Evolutionary conservation across 2,113 vertebrate species (phyloP).

Genomic region (Phycodurus eques): DNA sequence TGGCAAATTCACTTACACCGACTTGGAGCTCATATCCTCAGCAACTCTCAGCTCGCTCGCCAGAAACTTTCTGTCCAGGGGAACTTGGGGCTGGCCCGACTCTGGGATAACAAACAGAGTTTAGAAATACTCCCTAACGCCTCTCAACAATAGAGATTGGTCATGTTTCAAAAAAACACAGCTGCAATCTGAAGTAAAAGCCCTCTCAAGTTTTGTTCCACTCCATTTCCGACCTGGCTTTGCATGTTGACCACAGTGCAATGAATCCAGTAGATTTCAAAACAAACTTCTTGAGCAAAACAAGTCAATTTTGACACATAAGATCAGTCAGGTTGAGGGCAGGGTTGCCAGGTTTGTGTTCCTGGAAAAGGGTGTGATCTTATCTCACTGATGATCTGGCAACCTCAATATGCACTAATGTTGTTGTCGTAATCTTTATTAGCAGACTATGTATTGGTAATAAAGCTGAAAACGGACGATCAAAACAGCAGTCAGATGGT

Average conservation of each 20-base stretch:
- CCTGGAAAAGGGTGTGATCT: neutral
- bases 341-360: neutral
- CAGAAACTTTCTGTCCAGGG: slow-evolving; percentile 89
- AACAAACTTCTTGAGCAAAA: neutral
- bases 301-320: neutral
- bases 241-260: neutral
- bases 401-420: no score
- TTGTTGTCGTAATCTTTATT: no score
- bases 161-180: slow-evolving; percentile 5
- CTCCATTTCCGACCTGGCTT: slow-evolving; percentile 2
- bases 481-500: no score
- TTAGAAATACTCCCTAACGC: slow-evolving; percentile 2
- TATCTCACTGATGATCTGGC: no score
- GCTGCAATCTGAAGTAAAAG: slow-evolving; percentile 9
- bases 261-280: neutral
- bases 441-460: no score
- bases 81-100: slow-evolving; percentile 84
- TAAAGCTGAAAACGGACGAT: no score
- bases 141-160: slow-evolving; percentile 5
- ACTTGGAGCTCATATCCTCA: slow-evolving; percentile 81
- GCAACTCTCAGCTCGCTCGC: slow-evolving; percentile 83
- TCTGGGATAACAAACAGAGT: slow-evolving; percentile 75
- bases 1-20: slow-evolving; percentile 78
- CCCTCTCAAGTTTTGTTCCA: neutral
- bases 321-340: neutral